phyloP scores from a whole-genome alignment of 2,888 invertebrate genomes.

The Myathropa florea region DNA sequence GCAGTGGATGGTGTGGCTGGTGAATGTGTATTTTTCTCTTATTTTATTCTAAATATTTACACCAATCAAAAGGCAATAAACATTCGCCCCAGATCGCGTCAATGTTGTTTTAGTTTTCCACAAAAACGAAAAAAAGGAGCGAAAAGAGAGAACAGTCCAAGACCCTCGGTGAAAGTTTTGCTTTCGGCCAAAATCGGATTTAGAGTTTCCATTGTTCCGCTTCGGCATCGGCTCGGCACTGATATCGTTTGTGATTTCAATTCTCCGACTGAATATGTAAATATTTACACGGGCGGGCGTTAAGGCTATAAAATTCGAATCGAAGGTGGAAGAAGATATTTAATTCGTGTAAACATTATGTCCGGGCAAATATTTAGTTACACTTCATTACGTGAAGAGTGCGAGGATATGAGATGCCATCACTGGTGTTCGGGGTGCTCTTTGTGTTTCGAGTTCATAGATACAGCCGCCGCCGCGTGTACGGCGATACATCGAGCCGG shows the following conservation, averaged over 20 bases:
- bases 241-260: conserved; percentile 29
- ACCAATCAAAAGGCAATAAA: conserved; percentile 47
- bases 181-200: conserved; percentile 1
- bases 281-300: conserved; percentile 60
- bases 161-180: not conserved
- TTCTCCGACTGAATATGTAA: conserved; percentile 50
- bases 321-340: conserved; percentile 66
- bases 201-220: conserved; percentile 46
- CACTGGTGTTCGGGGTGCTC: conserved; percentile 6
- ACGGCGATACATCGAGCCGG: not conserved
- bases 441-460: conserved; percentile 18
- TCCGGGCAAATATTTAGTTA: conserved; percentile 65
- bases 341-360: conserved; percentile 65
- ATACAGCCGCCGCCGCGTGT: not conserved
- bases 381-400: conserved; percentile 52
- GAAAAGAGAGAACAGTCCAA: not conserved
- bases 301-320: conserved; percentile 59
- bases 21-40: conserved; percentile 24
- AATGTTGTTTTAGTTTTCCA: conserved; percentile 45
- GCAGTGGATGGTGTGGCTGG: not conserved
- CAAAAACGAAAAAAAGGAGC: conserved; percentile 6
- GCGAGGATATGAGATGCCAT: not conserved
- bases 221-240: not conserved
- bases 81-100: conserved; percentile 24
- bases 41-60: conserved; percentile 54